Percentiles rank a stretch among this genome's conserved stretches.
These are phyloP conservation scores for Axea sp. DNA, from an alignment of 2,888 invertebrate genomes.

Conservation along the genomic window DNA sequence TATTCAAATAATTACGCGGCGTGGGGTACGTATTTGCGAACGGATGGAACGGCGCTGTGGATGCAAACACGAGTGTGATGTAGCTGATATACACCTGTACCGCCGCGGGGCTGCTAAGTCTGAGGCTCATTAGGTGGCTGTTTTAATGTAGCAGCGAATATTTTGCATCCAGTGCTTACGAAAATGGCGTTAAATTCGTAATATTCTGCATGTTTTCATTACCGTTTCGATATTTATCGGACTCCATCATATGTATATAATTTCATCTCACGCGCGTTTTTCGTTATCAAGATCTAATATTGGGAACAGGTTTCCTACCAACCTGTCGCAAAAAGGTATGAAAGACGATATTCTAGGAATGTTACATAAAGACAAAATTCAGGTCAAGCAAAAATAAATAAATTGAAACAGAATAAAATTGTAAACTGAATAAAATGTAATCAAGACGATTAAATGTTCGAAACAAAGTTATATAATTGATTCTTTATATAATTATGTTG, in stretches of 20 bases:
- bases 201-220: slow-evolving; percentile 35
- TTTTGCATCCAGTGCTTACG: slow-evolving; percentile 23
- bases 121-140: slow-evolving; percentile 65
- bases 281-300: slow-evolving; percentile 32
- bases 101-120: slow-evolving; percentile 61
- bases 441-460: too few species aligned
- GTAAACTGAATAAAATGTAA: too few species aligned
- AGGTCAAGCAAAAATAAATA: too few species aligned
- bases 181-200: slow-evolving; percentile 34
- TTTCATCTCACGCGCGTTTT: slow-evolving; percentile 23
- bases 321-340: too few species aligned
- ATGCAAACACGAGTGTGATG: slow-evolving; percentile 46
- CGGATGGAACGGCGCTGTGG: slow-evolving; percentile 44
- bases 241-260: slow-evolving; percentile 9
- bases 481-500: too few species aligned
- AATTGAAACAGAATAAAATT: too few species aligned
- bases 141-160: slow-evolving; percentile 54
- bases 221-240: slow-evolving; percentile 20
- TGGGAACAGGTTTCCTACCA: slow-evolving; percentile 25
- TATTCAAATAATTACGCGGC: slow-evolving; percentile 57
- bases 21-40: slow-evolving; percentile 49
- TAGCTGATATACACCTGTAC: slow-evolving; percentile 61
- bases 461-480: too few species aligned
- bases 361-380: too few species aligned
- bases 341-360: too few species aligned